Conservation (phyloP, 2,888 invertebrate genomes). For the Clitarchus hookeri region DNA sequence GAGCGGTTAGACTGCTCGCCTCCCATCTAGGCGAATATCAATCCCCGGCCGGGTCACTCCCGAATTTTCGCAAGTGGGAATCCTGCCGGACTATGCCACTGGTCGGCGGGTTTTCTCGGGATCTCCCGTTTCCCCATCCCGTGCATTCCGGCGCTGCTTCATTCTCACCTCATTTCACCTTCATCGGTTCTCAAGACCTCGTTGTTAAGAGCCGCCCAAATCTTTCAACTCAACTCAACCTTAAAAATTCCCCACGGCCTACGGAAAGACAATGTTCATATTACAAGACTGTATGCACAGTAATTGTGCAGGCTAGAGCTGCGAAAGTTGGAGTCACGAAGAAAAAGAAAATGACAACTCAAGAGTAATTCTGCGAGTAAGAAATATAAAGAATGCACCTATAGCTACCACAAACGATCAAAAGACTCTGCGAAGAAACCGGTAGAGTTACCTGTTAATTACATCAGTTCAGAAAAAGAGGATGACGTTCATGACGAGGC, state of each 20-base stretch:
- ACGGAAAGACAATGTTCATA: background rate
- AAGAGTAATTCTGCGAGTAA: background rate
- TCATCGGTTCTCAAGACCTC: too few relatives aligned
- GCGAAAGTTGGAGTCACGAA: background rate
- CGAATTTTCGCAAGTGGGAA: too few relatives aligned
- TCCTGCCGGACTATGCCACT: too few relatives aligned
- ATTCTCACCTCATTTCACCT: too few relatives aligned
- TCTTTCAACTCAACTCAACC: background rate
- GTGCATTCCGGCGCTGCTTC: too few relatives aligned
- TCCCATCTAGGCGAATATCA: too few relatives aligned
- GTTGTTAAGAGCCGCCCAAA: too few relatives aligned
- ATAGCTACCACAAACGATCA: background rate
- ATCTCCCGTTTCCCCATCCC: too few relatives aligned
- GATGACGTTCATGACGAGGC: background rate
- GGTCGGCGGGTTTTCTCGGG: too few relatives aligned
- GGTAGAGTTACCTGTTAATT: background rate
- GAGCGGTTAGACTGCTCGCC: too few relatives aligned
- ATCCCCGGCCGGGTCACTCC: too few relatives aligned
- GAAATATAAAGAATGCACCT: background rate
- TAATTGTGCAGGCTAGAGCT: background rate
- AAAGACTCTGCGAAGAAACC: background rate
- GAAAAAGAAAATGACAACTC: background rate
- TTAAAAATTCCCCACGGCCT: background rate
- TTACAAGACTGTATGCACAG: background rate
- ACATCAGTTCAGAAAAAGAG: constrained; percentile 9